phyloP scores from a whole-genome alignment of 1,140 invertebrate species.

The Neotoxoptera formosana region DNA sequence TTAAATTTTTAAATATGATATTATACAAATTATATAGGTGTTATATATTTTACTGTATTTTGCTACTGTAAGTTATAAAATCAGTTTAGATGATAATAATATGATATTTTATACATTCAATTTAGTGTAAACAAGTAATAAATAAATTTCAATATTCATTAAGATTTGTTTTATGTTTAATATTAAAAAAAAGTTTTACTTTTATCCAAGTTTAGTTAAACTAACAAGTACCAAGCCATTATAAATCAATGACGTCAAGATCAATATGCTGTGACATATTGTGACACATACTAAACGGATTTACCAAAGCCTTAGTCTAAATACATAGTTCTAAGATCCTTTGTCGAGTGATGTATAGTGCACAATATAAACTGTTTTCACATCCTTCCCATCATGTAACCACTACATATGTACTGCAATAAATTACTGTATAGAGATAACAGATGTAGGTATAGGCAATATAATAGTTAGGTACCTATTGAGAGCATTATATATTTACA shows the following conservation, averaged over 20 bases:
- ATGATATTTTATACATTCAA: neutral
- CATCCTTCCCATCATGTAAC: neutral
- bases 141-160: neutral
- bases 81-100: neutral
- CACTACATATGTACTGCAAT: neutral
- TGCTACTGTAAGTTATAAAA: neutral
- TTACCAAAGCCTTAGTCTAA: constrained; percentile 27
- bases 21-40: no score
- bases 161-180: neutral
- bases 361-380: neutral
- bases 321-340: neutral
- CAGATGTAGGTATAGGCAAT: neutral
- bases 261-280: constrained; percentile 40
- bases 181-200: neutral
- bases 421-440: neutral
- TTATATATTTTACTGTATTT: no score
- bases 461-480: neutral
- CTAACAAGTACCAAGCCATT: neutral
- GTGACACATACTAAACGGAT: constrained; percentile 41
- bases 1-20: no score
- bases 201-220: neutral
- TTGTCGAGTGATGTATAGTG: constrained; percentile 40
- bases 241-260: neutral
- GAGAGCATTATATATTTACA: neutral
- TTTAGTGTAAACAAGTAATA: neutral